These are phyloP conservation scores for Drosophila mimica DNA, from an alignment of 2,888 invertebrate species.

Conservation along the genomic window DNA sequence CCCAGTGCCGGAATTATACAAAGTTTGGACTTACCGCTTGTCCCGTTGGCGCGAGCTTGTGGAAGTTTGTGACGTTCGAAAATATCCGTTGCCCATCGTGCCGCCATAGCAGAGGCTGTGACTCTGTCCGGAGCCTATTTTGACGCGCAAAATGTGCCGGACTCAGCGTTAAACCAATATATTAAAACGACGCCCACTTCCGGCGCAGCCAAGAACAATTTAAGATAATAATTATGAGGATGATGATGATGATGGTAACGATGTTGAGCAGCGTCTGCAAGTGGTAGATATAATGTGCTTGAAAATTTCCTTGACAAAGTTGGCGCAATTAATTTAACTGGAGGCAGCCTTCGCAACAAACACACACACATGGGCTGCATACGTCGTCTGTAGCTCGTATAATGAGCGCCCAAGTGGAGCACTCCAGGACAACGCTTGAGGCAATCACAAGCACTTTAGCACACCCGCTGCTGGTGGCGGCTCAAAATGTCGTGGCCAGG, in stretches of 20 bases:
- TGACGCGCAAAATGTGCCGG: constrained; percentile 83
- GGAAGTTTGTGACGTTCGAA: constrained; percentile 85
- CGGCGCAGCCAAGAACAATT: constrained; percentile 3
- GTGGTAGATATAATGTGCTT: constrained; percentile 57
- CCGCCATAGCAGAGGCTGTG: constrained; percentile 86
- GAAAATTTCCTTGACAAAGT: constrained; percentile 44
- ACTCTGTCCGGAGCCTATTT: constrained; percentile 87
- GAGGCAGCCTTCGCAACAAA: constrained; percentile 7
- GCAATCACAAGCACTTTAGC: constrained; percentile 29
- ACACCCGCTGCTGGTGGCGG: constrained; percentile 6
- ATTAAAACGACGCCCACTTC: constrained; percentile 9
- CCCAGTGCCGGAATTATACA: neutral
- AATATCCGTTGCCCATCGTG: constrained; percentile 85
- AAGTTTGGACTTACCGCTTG: constrained; percentile 85
- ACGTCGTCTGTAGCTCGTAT: constrained; percentile 18
- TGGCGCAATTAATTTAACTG: constrained; percentile 36
- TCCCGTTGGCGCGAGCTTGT: constrained; percentile 84
- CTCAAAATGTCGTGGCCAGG: constrained; percentile 28
- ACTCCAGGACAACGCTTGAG: constrained; percentile 37
- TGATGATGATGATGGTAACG: constrained; percentile 12
- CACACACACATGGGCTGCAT: constrained; percentile 17
- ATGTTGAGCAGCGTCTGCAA: constrained; percentile 51
- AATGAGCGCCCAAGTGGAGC: constrained; percentile 48
- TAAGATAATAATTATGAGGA: constrained; percentile 9
- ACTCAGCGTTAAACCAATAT: constrained; percentile 42